Base-by-base conservation (phyloP, 2,113 vertebrate genomes). In the Otolemur garnettii region DNA sequence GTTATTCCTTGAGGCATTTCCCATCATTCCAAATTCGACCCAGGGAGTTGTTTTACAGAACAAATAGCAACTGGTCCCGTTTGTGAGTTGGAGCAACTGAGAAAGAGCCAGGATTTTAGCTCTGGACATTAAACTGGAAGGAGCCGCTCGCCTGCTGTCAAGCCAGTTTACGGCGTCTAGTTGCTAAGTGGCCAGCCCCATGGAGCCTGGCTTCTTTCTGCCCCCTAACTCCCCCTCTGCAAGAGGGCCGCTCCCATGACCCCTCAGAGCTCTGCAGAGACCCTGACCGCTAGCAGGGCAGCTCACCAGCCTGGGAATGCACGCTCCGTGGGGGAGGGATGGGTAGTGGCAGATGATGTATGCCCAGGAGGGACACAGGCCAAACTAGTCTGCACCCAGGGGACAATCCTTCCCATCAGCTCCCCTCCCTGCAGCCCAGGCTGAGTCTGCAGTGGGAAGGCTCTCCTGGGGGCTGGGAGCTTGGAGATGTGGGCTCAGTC, bases 31-130 rank as follows among this genome's bases (percentile, higher is more conserved):
- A 24, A 53, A 72, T 19, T 35, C 79, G 4, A 80, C 88, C 88
- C 81, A 79, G 85, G 33, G 83, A 74, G 50, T 42, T 30, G 15
- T 24, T 68, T 69, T 53, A 26, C 50, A 91, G 88, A 91, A 38
- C 88, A 96, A 96, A 97, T 21, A 95, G 96, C 66, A 96, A 93
- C 68, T 0, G 17, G 62, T 35, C 68, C 78, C 0, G 3, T 42
- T 50, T 0, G 22, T 18, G 21, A 15, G 42, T 45, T 30, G 35
- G 53, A 57, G 30, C 38, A 5, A 4, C 0, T 7, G 74, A 45
- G 66, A 66, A 50, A n/a, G 69, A 42, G 94, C 74, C 92, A 71
- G 64, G 79, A 66, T 26, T 83, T 89, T 26, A 45, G 66, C 59
- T 45, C 82, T 33, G 26, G 30, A 26, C 62, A 35, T 22, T 9